Evolutionary conservation across 2,888 invertebrate genomes (phyloP).

Genomic region (Limnephilus lunatus): DNA sequence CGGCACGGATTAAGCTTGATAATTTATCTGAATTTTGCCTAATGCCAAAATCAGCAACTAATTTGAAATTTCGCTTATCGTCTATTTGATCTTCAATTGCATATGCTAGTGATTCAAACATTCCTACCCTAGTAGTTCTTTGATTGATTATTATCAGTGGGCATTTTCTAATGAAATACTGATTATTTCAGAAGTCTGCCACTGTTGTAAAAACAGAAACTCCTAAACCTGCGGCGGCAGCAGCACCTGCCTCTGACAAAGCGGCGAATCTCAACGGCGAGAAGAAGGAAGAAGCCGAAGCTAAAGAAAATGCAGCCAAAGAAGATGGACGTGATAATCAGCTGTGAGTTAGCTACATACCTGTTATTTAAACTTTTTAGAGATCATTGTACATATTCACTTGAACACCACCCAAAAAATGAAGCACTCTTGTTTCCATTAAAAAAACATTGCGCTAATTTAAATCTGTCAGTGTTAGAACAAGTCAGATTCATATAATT

Average conservation of each 20-base stretch:
- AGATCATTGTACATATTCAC: not conserved
- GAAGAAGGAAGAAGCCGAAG: slow-evolving; percentile 74
- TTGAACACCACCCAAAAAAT: not conserved
- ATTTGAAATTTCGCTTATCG: too few species aligned
- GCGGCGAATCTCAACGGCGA: slow-evolving; percentile 70
- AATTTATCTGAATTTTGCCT: too few species aligned
- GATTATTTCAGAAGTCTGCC: slow-evolving; percentile 9
- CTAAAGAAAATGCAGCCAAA: slow-evolving; percentile 75
- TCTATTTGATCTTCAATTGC: too few species aligned
- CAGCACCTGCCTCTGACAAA: slow-evolving; percentile 68
- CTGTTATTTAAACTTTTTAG: not conserved
- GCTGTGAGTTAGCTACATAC: slow-evolving; percentile 78
- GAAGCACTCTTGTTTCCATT: not conserved
- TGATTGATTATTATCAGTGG: not conserved
- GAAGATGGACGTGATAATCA: slow-evolving; percentile 90
- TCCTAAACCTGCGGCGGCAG: slow-evolving; percentile 68
- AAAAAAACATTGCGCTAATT: slow-evolving; percentile 31
- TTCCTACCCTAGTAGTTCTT: too few species aligned
- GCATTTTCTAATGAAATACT: not conserved
- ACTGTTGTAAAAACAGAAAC: slow-evolving; percentile 65
- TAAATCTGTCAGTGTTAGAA: too few species aligned
- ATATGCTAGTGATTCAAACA: too few species aligned
- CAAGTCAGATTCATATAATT: too few species aligned
- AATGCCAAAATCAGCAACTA: too few species aligned
- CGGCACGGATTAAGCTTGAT: too few species aligned